Conservation (phyloP, 2,888 invertebrate genomes). For the Odontomyia ornata region DNA sequence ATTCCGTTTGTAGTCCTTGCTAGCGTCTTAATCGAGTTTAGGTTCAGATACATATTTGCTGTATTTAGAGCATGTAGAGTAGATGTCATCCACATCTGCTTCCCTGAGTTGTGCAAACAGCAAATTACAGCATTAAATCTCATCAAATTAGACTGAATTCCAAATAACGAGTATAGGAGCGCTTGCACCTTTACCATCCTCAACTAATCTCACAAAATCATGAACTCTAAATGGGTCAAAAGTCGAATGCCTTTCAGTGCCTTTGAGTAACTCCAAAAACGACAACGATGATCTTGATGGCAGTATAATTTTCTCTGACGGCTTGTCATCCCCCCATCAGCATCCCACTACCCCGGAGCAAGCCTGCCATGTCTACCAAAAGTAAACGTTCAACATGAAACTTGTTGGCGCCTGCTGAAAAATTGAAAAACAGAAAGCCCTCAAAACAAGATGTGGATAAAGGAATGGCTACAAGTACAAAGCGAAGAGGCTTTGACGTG, state of each 20-base stretch:
- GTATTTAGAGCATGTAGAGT: too few species aligned
- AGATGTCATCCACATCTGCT: too few species aligned
- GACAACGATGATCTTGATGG: not conserved
- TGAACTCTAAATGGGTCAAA: conserved; percentile 20
- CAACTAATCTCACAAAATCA: too few species aligned
- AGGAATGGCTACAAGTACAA: not conserved
- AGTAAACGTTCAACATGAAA: not conserved
- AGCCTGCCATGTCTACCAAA: not conserved
- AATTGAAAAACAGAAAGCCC: conserved; percentile 2
- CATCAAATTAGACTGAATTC: too few species aligned
- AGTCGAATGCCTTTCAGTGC: not conserved
- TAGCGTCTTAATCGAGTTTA: too few species aligned
- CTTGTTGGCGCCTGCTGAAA: not conserved
- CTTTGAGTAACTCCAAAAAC: not conserved
- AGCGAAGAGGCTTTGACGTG: not conserved
- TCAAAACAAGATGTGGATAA: not conserved
- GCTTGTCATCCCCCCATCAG: not conserved
- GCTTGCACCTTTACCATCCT: too few species aligned
- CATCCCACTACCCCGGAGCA: too few species aligned
- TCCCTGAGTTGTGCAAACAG: too few species aligned
- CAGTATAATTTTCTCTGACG: not conserved
- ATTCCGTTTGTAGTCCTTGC: too few species aligned
- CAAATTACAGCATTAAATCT: too few species aligned
- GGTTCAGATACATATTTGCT: too few species aligned
- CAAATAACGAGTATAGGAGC: too few species aligned